phyloP scores from a whole-genome alignment of 2,888 invertebrate species.

The Andrena dorsata region DNA sequence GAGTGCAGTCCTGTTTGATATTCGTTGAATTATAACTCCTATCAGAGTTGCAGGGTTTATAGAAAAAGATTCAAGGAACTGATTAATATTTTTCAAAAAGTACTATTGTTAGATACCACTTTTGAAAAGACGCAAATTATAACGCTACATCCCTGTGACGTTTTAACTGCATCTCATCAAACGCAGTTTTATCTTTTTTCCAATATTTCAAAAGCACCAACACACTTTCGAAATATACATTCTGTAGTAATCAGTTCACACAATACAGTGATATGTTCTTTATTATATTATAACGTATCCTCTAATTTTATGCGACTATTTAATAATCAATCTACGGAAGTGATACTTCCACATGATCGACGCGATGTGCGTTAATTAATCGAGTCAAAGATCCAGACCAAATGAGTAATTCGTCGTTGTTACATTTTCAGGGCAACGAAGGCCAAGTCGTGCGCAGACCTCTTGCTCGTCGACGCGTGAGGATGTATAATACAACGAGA shows the following conservation, averaged over 20 bases:
- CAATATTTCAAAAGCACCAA: too few relatives aligned
- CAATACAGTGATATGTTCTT: too few relatives aligned
- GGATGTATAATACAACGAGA: constrained; percentile 32
- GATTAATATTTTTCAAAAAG: background rate
- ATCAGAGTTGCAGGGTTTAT: background rate
- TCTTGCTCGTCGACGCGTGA: constrained; percentile 88
- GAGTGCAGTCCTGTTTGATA: background rate
- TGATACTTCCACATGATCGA: too few relatives aligned
- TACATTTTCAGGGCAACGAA: constrained; percentile 88
- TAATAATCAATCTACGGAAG: too few relatives aligned
- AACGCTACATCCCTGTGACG: background rate
- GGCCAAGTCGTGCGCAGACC: constrained; percentile 91
- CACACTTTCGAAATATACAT: background rate
- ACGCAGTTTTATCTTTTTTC: background rate
- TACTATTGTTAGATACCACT: background rate
- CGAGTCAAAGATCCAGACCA: too few relatives aligned
- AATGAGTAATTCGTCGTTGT: constrained; percentile 8
- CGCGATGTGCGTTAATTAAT: background rate
- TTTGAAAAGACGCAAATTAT: too few relatives aligned
- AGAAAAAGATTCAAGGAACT: background rate
- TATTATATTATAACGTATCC: too few relatives aligned
- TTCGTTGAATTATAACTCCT: background rate
- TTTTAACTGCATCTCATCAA: background rate
- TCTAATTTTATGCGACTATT: too few relatives aligned
- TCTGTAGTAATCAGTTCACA: too few relatives aligned